Evolutionary conservation across 2,888 invertebrate genomes (phyloP).

Genomic region (Ischnus inquisitorius): DNA sequence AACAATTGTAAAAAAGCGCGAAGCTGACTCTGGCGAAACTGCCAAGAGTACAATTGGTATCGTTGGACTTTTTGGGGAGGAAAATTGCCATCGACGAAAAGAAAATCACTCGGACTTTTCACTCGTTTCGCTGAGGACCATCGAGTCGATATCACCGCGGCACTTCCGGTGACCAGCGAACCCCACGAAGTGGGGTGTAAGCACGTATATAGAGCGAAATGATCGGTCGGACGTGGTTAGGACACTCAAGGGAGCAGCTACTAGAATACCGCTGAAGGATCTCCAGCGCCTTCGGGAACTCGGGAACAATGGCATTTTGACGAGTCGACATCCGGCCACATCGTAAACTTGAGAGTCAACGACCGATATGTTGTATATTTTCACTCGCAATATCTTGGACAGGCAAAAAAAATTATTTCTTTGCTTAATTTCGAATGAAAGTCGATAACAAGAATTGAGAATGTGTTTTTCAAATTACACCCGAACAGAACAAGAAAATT

Average conservation of each 20-base stretch:
- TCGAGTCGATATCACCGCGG: conserved; percentile 18
- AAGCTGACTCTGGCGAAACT: too few species aligned
- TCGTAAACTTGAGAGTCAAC: conserved; percentile 14
- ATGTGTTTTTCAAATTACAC: too few species aligned
- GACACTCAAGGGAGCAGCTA: conserved; percentile 19
- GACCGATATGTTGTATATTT: not conserved
- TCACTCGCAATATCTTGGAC: not conserved
- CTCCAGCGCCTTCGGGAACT: conserved; percentile 29
- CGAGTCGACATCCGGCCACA: conserved; percentile 20
- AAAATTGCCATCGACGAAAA: too few species aligned
- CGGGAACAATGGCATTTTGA: conserved; percentile 47
- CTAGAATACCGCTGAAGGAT: conserved; percentile 24
- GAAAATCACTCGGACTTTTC: too few species aligned
- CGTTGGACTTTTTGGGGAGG: too few species aligned
- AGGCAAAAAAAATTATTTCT: too few species aligned
- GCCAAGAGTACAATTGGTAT: too few species aligned
- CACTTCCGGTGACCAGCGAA: not conserved
- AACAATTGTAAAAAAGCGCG: too few species aligned
- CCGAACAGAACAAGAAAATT: too few species aligned
- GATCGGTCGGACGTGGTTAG: conserved; percentile 30
- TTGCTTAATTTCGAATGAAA: too few species aligned
- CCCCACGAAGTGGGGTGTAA: conserved; percentile 14
- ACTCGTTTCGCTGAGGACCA: too few species aligned
- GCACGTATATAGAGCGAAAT: conserved; percentile 13
- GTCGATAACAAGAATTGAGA: too few species aligned